Evolutionary conservation across 2,113 vertebrate species (phyloP), one percentile per base, ranked within the genome.

Genomic region (Myrmecophaga tridactyla): DNA sequence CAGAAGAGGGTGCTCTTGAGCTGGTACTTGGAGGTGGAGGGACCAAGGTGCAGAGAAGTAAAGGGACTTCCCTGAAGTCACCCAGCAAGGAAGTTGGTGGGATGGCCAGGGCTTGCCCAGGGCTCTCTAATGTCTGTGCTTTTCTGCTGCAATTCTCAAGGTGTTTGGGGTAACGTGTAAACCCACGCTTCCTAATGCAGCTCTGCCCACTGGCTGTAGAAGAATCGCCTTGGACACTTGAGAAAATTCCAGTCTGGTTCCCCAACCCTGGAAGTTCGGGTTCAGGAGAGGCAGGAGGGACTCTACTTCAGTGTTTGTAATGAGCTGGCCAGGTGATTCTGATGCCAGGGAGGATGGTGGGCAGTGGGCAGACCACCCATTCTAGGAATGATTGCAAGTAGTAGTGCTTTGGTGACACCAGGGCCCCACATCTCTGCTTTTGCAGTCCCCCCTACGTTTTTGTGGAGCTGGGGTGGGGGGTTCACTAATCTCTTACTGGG

Each of bases 181-280:
- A 23, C 14, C 36, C 34, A 0, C 3, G n/a, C 8, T 4, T 20
- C 80, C 60, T 17, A 0, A 3, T 0, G 0, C 3, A 7, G 39
- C 34, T 15, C 60, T 81, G 53, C 8, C 41, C 10, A 0, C 4
- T 0, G 36, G 23, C 41, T 25, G 43, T 4, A 48, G 41, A 15
- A 80, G 78, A 36, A n/a, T 21, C 48, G 62, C 15, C 36, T 8
- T 36, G 67, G 60, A 77, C 82, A 70, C 39, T 7, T 21, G 0
- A 1, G 23, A n/a, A 46, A 7, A 18, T 58, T 36, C 36, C n/a
- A 18, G 41, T 3, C 34, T 58, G 25, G 65, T 1, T 5, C 20
- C 11, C 11, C 6, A 10, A 46, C 23, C 23, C 48, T 21, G 63
- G 34, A 20, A 14, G 1, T 23, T 21, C 25, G 18, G 17, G 13